Conservation (phyloP, 2,888 invertebrate genomes). For the Agrochola lota region DNA sequence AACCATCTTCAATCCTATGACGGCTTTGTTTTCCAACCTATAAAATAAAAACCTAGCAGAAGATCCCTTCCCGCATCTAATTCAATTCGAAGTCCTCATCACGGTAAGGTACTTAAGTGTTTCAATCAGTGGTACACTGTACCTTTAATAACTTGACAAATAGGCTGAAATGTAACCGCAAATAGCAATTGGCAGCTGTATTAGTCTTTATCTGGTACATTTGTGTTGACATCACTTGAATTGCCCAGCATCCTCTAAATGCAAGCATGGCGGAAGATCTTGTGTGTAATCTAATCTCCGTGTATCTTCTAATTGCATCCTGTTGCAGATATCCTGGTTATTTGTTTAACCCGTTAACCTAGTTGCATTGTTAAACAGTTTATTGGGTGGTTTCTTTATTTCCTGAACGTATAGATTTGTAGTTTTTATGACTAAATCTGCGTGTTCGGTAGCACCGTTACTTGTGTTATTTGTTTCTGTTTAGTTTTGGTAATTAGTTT, state of each 20-base stretch:
- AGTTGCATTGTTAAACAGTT: conserved; percentile 45
- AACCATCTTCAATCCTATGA: too few relatives aligned
- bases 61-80: background rate
- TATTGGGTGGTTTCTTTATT: conserved; percentile 44
- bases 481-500: background rate
- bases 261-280: conserved; percentile 49
- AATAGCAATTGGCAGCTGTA: conserved; percentile 45
- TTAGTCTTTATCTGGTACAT: conserved; percentile 42
- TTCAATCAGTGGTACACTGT: background rate
- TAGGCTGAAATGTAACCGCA: conserved; percentile 29
- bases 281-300: conserved; percentile 61
- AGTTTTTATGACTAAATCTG: conserved; percentile 2
- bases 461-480: background rate
- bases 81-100: background rate
- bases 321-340: conserved; percentile 51
- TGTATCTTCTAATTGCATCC: conserved; percentile 63
- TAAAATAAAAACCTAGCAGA: background rate
- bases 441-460: conserved; percentile 14
- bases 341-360: conserved; percentile 50
- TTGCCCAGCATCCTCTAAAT: conserved; percentile 49
- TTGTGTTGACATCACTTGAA: conserved; percentile 43
- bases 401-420: conserved; percentile 26
- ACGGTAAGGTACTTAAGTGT: background rate
- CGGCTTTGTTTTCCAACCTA: background rate
- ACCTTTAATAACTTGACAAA: conserved; percentile 11